Evolutionary conservation across 2,113 vertebrate genomes (phyloP).

Genomic region (Solea solea): DNA sequence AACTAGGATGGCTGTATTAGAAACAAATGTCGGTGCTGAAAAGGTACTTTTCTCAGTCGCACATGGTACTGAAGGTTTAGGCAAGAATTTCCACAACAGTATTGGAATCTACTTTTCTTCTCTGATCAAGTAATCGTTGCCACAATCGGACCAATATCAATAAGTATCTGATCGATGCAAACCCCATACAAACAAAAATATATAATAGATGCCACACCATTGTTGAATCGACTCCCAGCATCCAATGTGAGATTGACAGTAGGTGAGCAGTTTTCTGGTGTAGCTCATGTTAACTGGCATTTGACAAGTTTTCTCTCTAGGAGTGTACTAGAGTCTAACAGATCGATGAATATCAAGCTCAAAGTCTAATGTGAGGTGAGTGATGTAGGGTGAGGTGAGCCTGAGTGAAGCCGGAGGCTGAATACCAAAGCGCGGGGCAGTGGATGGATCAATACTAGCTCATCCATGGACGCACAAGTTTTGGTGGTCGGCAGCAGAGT

Average conservation of each 20-base stretch:
- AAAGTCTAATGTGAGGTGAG: conserved; percentile 63
- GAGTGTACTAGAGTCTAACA: conserved; percentile 36
- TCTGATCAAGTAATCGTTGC: too few relatives aligned
- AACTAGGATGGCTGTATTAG: too few relatives aligned
- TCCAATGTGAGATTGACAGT: conserved; percentile 34
- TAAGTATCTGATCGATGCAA: too few relatives aligned
- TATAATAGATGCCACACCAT: background rate
- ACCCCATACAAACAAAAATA: background rate
- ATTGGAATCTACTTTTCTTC: too few relatives aligned
- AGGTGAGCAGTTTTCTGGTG: conserved; percentile 15
- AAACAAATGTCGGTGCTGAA: too few relatives aligned
- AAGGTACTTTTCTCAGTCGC: too few relatives aligned
- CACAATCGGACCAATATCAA: too few relatives aligned
- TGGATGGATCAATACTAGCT: conserved; percentile 60
- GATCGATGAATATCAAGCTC: conserved; percentile 34
- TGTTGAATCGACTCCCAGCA: conserved; percentile 6
- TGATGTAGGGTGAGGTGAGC: conserved; percentile 51
- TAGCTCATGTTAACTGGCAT: conserved; percentile 41
- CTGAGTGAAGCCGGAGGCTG: conserved; percentile 51
- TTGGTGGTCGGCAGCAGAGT: conserved; percentile 13
- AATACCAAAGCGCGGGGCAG: conserved; percentile 58
- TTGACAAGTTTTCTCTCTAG: conserved; percentile 57
- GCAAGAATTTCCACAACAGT: too few relatives aligned
- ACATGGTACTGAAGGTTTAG: too few relatives aligned
- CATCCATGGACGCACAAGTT: conserved; percentile 23